A percentile compares a stretch with the other conserved stretches of the same genome.
phyloP scores from a whole-genome alignment of 2,113 vertebrate genomes.

The Pyxicephalus adspersus region DNA sequence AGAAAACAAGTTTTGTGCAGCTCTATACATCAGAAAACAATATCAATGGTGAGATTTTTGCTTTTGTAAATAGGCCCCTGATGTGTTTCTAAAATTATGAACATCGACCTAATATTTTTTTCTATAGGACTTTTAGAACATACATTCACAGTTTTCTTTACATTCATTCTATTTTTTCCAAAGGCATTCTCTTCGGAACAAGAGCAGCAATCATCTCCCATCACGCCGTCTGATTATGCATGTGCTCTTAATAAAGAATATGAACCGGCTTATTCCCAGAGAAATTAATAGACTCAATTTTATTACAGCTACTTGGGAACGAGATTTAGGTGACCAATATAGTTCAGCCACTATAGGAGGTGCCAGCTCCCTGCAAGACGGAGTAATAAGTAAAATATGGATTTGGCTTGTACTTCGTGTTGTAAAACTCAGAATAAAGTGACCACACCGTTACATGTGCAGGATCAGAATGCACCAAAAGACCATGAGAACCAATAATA shows the following conservation, averaged over 20 bases:
- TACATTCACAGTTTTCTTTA: constrained; percentile 43
- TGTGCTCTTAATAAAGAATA: constrained; percentile 52
- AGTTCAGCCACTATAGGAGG: neutral
- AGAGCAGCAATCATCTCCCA: constrained; percentile 45
- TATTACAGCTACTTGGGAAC: constrained; percentile 46
- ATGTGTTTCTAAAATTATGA: no score
- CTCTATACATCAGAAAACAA: no score
- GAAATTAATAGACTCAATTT: constrained; percentile 54
- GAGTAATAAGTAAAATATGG: neutral
- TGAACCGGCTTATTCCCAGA: constrained; percentile 21
- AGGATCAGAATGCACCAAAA: no score
- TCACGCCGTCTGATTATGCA: constrained; percentile 44
- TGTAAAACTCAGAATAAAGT: neutral
- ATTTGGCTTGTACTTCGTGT: neutral
- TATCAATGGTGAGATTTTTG: no score
- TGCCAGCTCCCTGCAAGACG: constrained; percentile 1
- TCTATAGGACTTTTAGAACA: neutral
- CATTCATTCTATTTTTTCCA: constrained; percentile 32
- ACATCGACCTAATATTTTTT: no score
- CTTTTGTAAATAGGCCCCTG: no score
- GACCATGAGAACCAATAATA: no score
- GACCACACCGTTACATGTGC: no score
- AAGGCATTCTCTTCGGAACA: constrained; percentile 23
- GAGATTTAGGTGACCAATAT: constrained; percentile 35
- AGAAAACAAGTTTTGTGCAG: no score